These are phyloP conservation scores for Pterocles orientalis DNA, from an alignment of 2,113 vertebrate species.

Conservation along the genomic window DNA sequence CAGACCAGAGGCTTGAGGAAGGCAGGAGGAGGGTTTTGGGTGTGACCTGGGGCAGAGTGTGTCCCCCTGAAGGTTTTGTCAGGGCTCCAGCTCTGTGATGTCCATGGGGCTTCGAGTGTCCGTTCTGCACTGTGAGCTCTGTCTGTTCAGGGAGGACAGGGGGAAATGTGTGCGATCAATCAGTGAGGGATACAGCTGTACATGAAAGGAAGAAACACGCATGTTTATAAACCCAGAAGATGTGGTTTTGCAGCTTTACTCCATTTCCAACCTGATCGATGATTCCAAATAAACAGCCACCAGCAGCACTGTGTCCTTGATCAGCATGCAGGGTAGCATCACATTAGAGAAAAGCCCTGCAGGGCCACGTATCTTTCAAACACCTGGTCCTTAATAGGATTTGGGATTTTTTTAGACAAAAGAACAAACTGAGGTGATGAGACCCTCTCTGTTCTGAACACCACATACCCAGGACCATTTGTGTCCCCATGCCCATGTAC, in stretches of 20 bases:
- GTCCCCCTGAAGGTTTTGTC: background rate
- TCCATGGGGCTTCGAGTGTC: background rate
- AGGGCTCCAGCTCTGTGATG: background rate
- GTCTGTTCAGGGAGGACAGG: background rate
- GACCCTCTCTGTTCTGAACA: background rate
- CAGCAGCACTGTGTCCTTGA: background rate
- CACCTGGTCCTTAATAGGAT: background rate
- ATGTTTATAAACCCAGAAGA: background rate
- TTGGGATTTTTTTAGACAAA: background rate
- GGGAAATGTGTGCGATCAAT: background rate
- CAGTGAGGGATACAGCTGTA: background rate
- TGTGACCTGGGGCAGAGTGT: background rate
- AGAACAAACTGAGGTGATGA: background rate
- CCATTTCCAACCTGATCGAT: background rate
- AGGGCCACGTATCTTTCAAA: background rate
- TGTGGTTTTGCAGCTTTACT: conserved; percentile 6
- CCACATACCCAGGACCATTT: background rate
- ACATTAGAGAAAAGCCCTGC: background rate
- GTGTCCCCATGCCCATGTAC: too few relatives aligned
- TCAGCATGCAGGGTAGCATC: background rate
- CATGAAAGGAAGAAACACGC: background rate
- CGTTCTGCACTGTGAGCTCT: rapidly evolving
- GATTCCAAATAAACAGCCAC: conserved; percentile 37
- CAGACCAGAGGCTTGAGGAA: background rate
- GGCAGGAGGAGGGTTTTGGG: background rate